Conservation (phyloP, 2,888 invertebrate species). For the Pristionchus exspectatus region DNA sequence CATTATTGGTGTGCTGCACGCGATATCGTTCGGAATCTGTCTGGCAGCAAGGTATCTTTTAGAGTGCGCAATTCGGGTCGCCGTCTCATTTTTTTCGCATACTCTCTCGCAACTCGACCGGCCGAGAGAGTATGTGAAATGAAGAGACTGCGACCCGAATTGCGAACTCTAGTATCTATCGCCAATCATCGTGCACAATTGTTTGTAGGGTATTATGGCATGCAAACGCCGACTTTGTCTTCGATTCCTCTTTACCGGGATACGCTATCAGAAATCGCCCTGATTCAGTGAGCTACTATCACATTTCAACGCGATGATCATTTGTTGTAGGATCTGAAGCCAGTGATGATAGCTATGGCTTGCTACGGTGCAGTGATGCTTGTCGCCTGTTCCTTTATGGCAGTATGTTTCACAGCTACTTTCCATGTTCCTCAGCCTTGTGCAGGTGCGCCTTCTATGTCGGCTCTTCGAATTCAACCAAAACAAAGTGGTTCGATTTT, state of each 20-base stretch:
- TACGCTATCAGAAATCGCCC: background rate
- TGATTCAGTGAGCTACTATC: background rate
- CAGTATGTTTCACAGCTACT: no score
- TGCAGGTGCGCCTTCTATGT: background rate
- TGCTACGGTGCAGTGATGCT: background rate
- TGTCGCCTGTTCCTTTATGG: background rate
- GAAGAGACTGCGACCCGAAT: background rate
- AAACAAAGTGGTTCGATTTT: background rate
- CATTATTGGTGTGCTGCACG: background rate
- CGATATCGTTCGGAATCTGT: background rate
- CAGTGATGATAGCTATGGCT: background rate
- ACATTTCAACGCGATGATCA: background rate
- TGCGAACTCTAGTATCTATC: no score
- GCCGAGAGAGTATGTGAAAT: no score
- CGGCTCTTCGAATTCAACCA: background rate
- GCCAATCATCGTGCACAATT: no score
- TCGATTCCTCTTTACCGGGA: background rate
- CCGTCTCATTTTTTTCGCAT: no score
- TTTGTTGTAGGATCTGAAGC: background rate
- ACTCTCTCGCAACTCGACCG: no score
- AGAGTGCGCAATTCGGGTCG: no score
- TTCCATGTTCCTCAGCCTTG: no score
- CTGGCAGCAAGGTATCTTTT: background rate
- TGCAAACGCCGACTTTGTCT: background rate
- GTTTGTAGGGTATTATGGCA: background rate